Conservation (phyloP, 2,113 vertebrate species). For the Piprites chloris region DNA sequence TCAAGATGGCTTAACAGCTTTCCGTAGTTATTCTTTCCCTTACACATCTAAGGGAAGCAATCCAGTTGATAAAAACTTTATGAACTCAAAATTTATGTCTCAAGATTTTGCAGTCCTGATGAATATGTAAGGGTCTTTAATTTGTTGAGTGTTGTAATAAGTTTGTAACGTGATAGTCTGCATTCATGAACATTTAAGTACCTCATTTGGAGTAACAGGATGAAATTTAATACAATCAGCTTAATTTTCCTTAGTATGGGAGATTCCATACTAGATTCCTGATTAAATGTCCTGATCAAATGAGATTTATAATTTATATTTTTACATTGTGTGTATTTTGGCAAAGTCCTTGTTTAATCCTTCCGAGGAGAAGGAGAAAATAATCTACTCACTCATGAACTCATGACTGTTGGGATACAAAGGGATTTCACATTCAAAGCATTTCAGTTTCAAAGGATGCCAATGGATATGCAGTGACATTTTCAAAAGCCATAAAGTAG, state of each 20-base stretch:
- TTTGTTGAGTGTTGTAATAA: neutral
- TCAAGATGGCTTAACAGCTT: neutral
- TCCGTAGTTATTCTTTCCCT: neutral
- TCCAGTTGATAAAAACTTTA: neutral
- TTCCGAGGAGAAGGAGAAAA: neutral
- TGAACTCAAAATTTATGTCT: neutral
- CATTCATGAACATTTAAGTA: neutral
- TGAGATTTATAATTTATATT: neutral
- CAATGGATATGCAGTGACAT: neutral
- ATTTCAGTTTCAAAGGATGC: neutral
- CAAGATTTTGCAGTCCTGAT: neutral
- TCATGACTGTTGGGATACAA: neutral
- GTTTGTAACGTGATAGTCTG: neutral
- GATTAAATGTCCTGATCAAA: neutral
- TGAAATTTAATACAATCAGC: neutral
- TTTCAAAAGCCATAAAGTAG: neutral
- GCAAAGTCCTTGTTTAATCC: neutral
- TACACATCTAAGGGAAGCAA: neutral
- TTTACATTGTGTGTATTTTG: neutral
- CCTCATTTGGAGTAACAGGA: neutral
- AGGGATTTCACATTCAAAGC: neutral
- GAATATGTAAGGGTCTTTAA: neutral
- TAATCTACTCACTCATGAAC: neutral
- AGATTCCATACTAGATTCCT: neutral
- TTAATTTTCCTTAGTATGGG: neutral